phyloP scores from a whole-genome alignment of 1,140 invertebrate genomes.

The Aphelinus atriplicis region DNA sequence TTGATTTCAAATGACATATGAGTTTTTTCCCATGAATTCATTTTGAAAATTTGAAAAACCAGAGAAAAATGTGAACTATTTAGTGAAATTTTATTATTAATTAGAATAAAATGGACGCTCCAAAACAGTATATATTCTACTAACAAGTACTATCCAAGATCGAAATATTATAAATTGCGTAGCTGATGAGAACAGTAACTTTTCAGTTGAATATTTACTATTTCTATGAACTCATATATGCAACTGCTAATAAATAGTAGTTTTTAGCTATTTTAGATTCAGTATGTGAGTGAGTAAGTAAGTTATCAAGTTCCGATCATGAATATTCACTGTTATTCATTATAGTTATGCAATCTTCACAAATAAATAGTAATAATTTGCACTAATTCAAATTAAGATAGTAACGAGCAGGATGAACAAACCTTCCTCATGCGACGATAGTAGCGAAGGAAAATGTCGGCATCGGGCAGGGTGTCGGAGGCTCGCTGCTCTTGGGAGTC shows the following conservation, averaged over 20 bases:
- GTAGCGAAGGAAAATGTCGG: conserved; percentile 5
- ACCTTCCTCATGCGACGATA: conserved; percentile 16
- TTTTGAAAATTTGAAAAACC: no score
- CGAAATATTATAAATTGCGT: not conserved
- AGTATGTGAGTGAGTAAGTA: no score
- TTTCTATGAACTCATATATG: not conserved
- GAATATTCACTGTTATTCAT: not conserved
- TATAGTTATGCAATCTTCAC: not conserved
- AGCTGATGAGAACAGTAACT: not conserved
- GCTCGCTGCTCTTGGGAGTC: no score
- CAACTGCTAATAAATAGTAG: no score
- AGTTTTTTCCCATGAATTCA: no score
- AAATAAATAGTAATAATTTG: not conserved
- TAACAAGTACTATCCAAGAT: not conserved
- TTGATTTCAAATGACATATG: no score
- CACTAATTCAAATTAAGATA: not conserved
- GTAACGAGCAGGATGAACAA: not conserved
- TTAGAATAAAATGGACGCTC: no score
- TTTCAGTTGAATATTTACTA: conserved; percentile 1
- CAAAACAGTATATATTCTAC: no score
- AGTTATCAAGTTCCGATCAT: not conserved
- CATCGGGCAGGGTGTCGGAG: not conserved
- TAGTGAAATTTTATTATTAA: no score
- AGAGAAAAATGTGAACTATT: no score
- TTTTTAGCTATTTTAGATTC: no score